phyloP scores from a whole-genome alignment of 2,888 invertebrate genomes.

The Alloscopus bannaensis region DNA sequence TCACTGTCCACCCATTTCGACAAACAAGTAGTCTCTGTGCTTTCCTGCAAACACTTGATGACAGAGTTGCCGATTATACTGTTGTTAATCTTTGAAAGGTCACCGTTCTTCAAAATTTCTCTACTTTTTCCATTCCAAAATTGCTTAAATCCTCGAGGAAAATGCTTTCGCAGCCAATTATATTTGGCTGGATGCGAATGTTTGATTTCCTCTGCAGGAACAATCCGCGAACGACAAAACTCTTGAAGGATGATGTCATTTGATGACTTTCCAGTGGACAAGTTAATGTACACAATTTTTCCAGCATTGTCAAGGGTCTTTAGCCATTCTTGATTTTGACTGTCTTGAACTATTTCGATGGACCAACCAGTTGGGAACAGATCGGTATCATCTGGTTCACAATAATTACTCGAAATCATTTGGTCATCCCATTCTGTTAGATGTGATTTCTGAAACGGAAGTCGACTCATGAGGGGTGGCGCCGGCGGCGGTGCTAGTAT shows the following conservation, averaged over 20 bases:
- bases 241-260: constrained; percentile 62
- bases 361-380: constrained; percentile 46
- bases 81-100: constrained; percentile 1
- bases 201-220: constrained; percentile 28
- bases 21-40: neutral
- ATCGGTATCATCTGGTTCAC: neutral
- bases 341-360: constrained; percentile 47
- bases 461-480: constrained; percentile 35
- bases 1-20: constrained; percentile 34
- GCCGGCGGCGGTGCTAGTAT: no score
- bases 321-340: constrained; percentile 60
- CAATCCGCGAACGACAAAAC: neutral
- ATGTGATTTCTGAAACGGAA: constrained; percentile 33
- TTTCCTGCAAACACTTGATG: constrained; percentile 2
- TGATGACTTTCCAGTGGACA: constrained; percentile 74
- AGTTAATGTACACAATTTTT: constrained; percentile 74
- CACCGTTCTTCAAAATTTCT: constrained; percentile 36
- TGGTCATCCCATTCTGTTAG: constrained; percentile 41
- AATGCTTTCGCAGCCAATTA: constrained; percentile 52
- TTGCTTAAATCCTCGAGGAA: constrained; percentile 43
- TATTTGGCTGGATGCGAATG: constrained; percentile 14
- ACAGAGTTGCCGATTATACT: constrained; percentile 21
- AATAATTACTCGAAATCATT: constrained; percentile 28
- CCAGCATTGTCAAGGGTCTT: constrained; percentile 73
- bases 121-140: constrained; percentile 46